A percentile compares a stretch with the other conserved stretches of the same genome.
Evolutionary conservation across 1,140 invertebrate genomes (phyloP).

Genomic region (Penaeus indicus): DNA sequence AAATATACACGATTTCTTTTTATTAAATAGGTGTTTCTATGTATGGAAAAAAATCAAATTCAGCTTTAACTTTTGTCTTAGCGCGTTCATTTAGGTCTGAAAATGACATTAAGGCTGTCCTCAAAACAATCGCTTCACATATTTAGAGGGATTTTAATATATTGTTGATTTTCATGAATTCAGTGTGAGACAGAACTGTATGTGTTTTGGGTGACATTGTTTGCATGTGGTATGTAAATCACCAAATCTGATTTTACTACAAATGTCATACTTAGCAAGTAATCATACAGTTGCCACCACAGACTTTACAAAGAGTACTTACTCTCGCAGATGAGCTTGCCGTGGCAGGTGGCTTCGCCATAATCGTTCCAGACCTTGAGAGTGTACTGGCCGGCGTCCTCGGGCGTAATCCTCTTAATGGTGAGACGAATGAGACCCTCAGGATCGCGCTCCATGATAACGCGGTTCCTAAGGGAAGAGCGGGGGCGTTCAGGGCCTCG

Average conservation of each 20-base stretch:
- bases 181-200: background rate
- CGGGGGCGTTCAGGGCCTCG: background rate
- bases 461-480: slow-evolving; percentile 77
- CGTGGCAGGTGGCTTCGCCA: slow-evolving; percentile 86
- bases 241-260: no score
- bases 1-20: no score
- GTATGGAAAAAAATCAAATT: no score
- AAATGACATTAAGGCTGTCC: no score
- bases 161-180: background rate
- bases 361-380: slow-evolving; percentile 86
- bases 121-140: no score
- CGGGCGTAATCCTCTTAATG: slow-evolving; percentile 76
- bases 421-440: slow-evolving; percentile 84
- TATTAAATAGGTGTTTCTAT: no score
- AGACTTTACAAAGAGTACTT: slow-evolving; percentile 69
- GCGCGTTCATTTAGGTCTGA: no score
- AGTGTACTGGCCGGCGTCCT: slow-evolving; percentile 86
- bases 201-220: no score
- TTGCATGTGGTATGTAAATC: no score
- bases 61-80: no score
- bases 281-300: no score
- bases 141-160: no score
- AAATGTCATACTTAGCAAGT: background rate
- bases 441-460: slow-evolving; percentile 85
- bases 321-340: slow-evolving; percentile 87